A percentile compares a stretch with the other conserved stretches of the same genome.
These are phyloP conservation scores for Galeopsomyia nigrocyanea DNA, from an alignment of 2,888 invertebrate species.

Conservation along the genomic window DNA sequence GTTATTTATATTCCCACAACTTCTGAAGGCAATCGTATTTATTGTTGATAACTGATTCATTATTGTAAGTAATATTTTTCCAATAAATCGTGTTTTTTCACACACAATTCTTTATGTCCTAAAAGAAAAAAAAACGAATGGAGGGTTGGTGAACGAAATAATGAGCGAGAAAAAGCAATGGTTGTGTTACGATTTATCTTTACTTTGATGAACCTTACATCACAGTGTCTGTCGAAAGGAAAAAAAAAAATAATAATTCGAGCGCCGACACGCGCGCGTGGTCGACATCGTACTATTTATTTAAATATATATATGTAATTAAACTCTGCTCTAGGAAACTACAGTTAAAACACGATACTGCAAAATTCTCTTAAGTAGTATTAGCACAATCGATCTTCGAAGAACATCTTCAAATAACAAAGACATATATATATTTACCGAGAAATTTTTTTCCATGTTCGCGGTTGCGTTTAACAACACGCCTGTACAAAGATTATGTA, in stretches of 20 bases:
- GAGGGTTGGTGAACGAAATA: constrained; percentile 29
- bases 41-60: constrained; percentile 31
- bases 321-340: constrained; percentile 41
- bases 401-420: constrained; percentile 42
- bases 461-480: constrained; percentile 31
- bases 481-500: constrained; percentile 28
- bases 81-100: constrained; percentile 27
- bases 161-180: constrained; percentile 11
- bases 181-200: constrained; percentile 42
- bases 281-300: neutral
- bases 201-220: constrained; percentile 45
- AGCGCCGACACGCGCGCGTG: neutral
- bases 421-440: constrained; percentile 33
- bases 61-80: constrained; percentile 31
- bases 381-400: constrained; percentile 25
- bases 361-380: constrained; percentile 27
- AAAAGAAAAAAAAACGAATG: constrained; percentile 12
- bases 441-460: constrained; percentile 15
- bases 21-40: constrained; percentile 16
- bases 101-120: neutral
- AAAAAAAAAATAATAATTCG: constrained; percentile 32
- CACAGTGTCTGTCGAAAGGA: constrained; percentile 36
- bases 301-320: constrained; percentile 10
- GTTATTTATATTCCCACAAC: no score
- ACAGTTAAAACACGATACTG: constrained; percentile 38